phyloP scores from a whole-genome alignment of 2,113 vertebrate species.

The Lota lota region DNA sequence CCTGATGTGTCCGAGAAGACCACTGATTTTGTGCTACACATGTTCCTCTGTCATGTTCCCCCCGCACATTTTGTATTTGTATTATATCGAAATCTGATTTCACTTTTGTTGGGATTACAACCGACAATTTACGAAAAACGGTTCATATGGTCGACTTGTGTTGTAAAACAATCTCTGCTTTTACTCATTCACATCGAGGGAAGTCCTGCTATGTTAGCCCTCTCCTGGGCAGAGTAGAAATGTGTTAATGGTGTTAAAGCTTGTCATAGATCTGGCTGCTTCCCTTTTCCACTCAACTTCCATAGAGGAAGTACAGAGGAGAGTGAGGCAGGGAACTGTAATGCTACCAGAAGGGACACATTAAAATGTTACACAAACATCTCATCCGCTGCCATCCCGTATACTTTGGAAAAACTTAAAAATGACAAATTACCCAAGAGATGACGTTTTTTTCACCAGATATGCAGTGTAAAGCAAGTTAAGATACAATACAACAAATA shows the following conservation, averaged over 20 bases:
- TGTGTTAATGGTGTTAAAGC: constrained; percentile 48
- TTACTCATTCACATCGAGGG: constrained; percentile 20
- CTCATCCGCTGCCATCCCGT: constrained; percentile 12
- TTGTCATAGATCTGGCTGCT: constrained; percentile 53
- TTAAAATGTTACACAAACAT: constrained; percentile 43
- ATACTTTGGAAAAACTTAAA: background rate
- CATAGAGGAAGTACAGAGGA: constrained; percentile 21
- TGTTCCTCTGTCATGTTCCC: constrained; percentile 3
- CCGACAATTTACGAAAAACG: background rate
- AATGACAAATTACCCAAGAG: too few relatives aligned
- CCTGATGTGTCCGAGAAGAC: constrained; percentile 24
- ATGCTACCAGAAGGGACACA: constrained; percentile 42
- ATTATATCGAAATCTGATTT: background rate
- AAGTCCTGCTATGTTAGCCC: constrained; percentile 20
- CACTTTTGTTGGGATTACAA: background rate
- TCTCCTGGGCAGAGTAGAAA: constrained; percentile 37
- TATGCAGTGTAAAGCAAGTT: too few relatives aligned
- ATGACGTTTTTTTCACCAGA: too few relatives aligned
- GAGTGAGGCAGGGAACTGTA: constrained; percentile 30
- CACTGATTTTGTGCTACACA: constrained; percentile 18
- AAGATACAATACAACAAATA: too few relatives aligned
- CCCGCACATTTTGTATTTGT: constrained; percentile 1
- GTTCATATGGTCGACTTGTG: background rate
- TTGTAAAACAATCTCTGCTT: background rate
- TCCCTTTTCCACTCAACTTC: constrained; percentile 50